Conservation (phyloP, 2,888 invertebrate species). For the Pollenia amentaria region DNA sequence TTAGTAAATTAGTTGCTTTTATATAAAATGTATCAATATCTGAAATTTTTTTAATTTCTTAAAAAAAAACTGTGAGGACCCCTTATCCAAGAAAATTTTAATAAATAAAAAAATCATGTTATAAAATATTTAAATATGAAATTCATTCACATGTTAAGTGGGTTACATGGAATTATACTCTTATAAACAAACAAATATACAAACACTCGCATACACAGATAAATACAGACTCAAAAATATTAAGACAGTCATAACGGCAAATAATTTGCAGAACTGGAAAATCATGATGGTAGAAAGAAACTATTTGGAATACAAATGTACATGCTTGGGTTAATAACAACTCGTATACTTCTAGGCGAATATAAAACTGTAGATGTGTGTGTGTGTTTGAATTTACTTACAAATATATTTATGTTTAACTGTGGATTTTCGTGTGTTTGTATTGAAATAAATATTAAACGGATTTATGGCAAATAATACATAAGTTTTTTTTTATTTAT, state of each 20-base stretch:
- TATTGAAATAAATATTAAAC: no score
- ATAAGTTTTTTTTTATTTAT: no score
- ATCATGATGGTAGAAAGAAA: not conserved
- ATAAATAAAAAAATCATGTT: constrained; percentile 31
- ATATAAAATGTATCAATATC: no score
- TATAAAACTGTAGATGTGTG: no score
- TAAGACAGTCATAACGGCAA: constrained; percentile 19
- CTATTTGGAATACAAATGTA: not conserved
- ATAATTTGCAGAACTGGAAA: not conserved
- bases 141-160: constrained; percentile 65
- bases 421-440: no score
- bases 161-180: constrained; percentile 45
- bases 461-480: no score
- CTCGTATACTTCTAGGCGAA: no score
- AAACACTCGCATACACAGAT: not conserved
- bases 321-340: not conserved
- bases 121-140: constrained; percentile 40
- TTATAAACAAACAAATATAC: constrained; percentile 3
- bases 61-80: no score
- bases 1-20: no score
- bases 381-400: no score
- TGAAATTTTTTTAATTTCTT: no score
- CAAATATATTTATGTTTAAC: no score
- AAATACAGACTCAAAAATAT: not conserved
- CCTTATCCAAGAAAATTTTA: not conserved